Evolutionary conservation across 2,113 vertebrate genomes (phyloP).

Genomic region (Aramus guarauna): DNA sequence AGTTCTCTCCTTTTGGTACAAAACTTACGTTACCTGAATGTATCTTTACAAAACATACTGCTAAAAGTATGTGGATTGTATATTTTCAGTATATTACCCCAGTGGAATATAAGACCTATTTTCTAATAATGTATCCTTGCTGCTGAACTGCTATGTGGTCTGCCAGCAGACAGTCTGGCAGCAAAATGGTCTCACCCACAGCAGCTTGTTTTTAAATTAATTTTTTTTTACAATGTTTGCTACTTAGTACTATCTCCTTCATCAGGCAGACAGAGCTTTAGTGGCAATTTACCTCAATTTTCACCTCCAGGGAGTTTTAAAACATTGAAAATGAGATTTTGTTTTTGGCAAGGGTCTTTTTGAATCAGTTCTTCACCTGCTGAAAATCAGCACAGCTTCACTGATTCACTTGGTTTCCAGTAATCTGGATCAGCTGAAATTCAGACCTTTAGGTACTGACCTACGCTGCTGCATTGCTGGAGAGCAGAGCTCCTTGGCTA

Average conservation of each 20-base stretch:
- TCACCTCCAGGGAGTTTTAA: not conserved
- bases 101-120: slow-evolving; percentile 15
- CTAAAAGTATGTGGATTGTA: not conserved
- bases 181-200: slow-evolving; percentile 20
- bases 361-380: not conserved
- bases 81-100: slow-evolving; percentile 11
- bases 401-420: not conserved
- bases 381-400: not conserved
- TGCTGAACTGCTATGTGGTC: not conserved
- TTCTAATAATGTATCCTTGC: slow-evolving; percentile 5
- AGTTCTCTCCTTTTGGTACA: not conserved
- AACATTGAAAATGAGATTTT: not conserved
- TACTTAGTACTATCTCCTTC: slow-evolving; percentile 16
- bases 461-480: fast-evolving
- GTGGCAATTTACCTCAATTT: slow-evolving; percentile 1
- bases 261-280: not conserved
- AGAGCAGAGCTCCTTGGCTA: not conserved
- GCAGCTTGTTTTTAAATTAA: slow-evolving; percentile 36
- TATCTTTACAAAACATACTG: not conserved
- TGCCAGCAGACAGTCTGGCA: slow-evolving; percentile 58
- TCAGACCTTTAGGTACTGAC: fast-evolving
- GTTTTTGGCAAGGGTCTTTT: not conserved
- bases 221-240: not conserved
- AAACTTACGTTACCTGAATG: not conserved
- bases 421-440: not conserved